These are phyloP conservation scores for Papilio dardanus DNA, from an alignment of 1,140 invertebrate species.

Conservation along the genomic window DNA sequence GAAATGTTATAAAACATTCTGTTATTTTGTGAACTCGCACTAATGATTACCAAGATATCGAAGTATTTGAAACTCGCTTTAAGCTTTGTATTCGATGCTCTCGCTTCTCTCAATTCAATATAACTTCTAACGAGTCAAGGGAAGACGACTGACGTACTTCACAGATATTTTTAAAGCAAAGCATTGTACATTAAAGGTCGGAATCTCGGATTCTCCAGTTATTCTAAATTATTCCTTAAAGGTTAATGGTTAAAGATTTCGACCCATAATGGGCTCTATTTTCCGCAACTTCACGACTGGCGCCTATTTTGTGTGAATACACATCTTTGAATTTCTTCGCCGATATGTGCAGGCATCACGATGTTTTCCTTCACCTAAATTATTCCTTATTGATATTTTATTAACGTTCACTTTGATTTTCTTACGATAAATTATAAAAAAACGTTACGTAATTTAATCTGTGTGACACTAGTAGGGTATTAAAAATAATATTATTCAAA, in stretches of 20 bases:
- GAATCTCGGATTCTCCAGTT: background rate
- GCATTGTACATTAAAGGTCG: background rate
- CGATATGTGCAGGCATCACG: too few relatives aligned
- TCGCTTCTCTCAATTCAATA: background rate
- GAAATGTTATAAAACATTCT: too few relatives aligned
- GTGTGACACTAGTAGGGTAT: too few relatives aligned
- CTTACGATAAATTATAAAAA: background rate
- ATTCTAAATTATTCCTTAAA: background rate
- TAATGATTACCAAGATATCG: background rate
- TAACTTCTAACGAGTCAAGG: background rate
- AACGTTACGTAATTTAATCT: too few relatives aligned
- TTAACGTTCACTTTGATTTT: background rate
- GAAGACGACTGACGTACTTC: background rate
- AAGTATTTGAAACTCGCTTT: background rate
- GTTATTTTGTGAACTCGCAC: background rate
- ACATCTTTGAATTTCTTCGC: too few relatives aligned
- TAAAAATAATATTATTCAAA: too few relatives aligned
- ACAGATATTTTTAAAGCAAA: slow-evolving; percentile 10
- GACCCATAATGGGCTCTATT: too few relatives aligned
- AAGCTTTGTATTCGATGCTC: background rate
- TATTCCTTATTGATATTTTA: background rate
- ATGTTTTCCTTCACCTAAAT: background rate
- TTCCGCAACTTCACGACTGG: too few relatives aligned
- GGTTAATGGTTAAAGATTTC: background rate
- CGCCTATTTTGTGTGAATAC: too few relatives aligned